Evolutionary conservation across 2,797 vertebrate genomes (phyloP).

Genomic region (Myotis myotis): DNA sequence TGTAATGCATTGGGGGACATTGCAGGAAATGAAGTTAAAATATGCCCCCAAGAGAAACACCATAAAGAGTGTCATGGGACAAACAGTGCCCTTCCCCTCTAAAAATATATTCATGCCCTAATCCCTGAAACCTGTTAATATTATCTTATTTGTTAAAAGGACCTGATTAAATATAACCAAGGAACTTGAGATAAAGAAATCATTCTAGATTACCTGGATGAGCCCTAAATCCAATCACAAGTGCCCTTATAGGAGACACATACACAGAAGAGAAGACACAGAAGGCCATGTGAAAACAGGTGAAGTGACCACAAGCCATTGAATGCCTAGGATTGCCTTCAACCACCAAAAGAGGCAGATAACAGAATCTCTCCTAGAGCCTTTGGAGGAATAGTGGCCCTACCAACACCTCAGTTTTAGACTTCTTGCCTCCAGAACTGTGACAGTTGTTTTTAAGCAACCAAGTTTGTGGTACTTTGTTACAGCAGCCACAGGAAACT

Average conservation of each 20-base stretch:
- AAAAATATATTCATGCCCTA: not conserved
- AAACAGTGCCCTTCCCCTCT: not conserved
- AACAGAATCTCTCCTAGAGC: not conserved
- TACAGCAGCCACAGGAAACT: not conserved
- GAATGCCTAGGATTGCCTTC: not conserved
- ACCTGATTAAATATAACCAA: not conserved
- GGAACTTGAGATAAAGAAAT: not conserved
- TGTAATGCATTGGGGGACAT: not conserved
- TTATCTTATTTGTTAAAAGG: not conserved
- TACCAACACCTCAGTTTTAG: too few relatives aligned
- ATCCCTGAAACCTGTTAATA: not conserved
- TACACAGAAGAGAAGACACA: not conserved
- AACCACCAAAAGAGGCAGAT: not conserved
- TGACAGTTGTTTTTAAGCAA: not conserved
- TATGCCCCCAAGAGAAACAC: not conserved
- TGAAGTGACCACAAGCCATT: not conserved
- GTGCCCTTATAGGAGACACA: not conserved
- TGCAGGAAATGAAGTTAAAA: not conserved
- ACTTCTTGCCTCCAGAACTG: not conserved
- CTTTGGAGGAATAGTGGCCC: fast-evolving
- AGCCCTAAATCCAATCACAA: not conserved
- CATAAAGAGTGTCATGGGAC: too few relatives aligned
- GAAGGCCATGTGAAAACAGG: not conserved
- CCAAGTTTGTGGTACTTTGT: not conserved
- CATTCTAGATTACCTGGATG: not conserved